Evolutionary conservation across 1,140 invertebrate species (phyloP).

Genomic region (Hermetia illucens): DNA sequence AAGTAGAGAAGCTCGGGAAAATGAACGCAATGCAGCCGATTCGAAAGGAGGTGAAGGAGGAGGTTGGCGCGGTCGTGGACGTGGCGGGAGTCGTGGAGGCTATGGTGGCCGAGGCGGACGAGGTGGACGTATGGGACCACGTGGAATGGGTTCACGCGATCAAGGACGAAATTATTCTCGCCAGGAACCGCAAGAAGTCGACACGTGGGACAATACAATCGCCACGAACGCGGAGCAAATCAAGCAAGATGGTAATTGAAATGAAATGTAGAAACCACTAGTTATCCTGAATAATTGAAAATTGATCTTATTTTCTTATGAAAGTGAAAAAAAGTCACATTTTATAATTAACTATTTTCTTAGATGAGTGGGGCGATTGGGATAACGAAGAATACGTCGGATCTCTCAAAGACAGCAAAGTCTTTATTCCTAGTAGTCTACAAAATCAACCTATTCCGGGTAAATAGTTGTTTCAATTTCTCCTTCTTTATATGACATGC

Average conservation of each 20-base stretch:
- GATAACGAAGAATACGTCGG: slow-evolving; percentile 91
- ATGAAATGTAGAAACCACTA: background rate
- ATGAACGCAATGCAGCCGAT: slow-evolving; percentile 26
- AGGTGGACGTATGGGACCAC: slow-evolving; percentile 35
- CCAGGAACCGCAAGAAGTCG: slow-evolving; percentile 31
- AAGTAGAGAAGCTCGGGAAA: slow-evolving; percentile 28
- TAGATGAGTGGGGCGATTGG: slow-evolving; percentile 52
- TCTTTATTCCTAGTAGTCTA: slow-evolving; percentile 63
- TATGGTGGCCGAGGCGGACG: slow-evolving; percentile 40
- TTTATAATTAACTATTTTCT: background rate
- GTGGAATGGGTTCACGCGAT: slow-evolving; percentile 35
- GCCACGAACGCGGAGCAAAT: slow-evolving; percentile 20
- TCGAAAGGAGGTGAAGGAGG: slow-evolving; percentile 35
- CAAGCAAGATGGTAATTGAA: background rate
- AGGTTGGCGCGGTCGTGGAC: slow-evolving; percentile 34
- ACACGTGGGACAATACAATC: slow-evolving; percentile 35
- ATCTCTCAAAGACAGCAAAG: slow-evolving; percentile 85
- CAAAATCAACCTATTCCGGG: slow-evolving; percentile 13
- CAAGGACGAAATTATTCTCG: slow-evolving; percentile 14
- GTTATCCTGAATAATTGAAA: slow-evolving; percentile 7
- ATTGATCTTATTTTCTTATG: no score
- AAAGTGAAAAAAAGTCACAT: no score
- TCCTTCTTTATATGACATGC: no score
- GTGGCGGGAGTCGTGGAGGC: slow-evolving; percentile 37
- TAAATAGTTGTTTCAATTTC: background rate